phyloP scores from a whole-genome alignment of 2,113 vertebrate species.

The Sigmodon hispidus region DNA sequence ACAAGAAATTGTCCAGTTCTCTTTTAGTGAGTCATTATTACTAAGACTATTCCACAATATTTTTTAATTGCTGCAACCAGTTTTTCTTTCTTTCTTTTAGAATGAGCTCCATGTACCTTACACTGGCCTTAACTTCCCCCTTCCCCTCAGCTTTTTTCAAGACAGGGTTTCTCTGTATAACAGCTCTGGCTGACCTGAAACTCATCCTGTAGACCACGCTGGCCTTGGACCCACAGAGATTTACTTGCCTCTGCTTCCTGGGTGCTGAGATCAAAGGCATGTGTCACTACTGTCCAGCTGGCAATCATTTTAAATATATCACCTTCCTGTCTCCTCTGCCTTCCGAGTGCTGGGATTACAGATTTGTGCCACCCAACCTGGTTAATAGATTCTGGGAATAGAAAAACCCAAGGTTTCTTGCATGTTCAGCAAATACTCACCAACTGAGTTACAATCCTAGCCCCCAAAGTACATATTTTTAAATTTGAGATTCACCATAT shows the following conservation, averaged over 20 bases:
- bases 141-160: too few relatives aligned
- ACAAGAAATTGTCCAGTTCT: not conserved
- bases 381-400: not conserved
- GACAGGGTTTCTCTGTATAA: too few relatives aligned
- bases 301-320: not conserved
- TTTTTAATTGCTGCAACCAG: not conserved
- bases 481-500: not conserved
- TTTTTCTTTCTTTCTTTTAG: not conserved
- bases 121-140: not conserved
- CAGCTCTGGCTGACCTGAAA: too few relatives aligned
- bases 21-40: not conserved
- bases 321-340: not conserved
- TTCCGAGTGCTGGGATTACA: not conserved
- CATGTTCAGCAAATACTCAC: not conserved
- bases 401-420: not conserved
- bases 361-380: not conserved
- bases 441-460: not conserved
- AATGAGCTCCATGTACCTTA: not conserved
- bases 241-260: too few relatives aligned
- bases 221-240: too few relatives aligned
- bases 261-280: too few relatives aligned
- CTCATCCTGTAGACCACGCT: too few relatives aligned
- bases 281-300: too few relatives aligned
- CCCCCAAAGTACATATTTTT: not conserved
- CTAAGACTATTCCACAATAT: not conserved